Evolutionary conservation across 2,888 invertebrate species (phyloP).

Genomic region (Bugula neritina): DNA sequence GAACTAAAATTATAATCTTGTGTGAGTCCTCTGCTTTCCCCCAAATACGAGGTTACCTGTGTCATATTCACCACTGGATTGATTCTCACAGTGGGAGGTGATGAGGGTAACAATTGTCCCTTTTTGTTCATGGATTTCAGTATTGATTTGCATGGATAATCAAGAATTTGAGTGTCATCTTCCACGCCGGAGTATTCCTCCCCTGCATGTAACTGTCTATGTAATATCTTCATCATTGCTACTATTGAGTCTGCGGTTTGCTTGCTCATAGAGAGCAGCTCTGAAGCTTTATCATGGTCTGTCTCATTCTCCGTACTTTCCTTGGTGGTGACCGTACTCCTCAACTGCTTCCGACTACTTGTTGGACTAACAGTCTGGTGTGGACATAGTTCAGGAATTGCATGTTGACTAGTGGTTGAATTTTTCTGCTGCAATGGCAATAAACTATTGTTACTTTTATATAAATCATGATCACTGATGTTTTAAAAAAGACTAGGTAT

Average conservation of each 20-base stretch:
- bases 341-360: too few species aligned
- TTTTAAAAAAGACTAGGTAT: too few species aligned
- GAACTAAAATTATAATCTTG: background rate
- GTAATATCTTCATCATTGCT: constrained; percentile 7
- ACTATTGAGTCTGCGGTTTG: constrained; percentile 20
- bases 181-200: background rate
- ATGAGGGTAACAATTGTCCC: too few species aligned
- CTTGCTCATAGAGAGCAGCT: constrained; percentile 13
- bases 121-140: background rate
- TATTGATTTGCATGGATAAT: background rate
- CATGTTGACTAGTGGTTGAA: too few species aligned
- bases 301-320: too few species aligned
- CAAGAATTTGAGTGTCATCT: background rate
- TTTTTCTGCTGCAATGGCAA: too few species aligned
- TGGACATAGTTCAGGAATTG: too few species aligned
- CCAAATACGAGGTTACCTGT: background rate
- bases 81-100: background rate
- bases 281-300: constrained; percentile 13
- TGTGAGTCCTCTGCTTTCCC: background rate
- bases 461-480: too few species aligned
- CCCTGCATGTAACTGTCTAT: constrained; percentile 10
- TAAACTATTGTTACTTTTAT: too few species aligned
- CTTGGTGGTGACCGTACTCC: too few species aligned
- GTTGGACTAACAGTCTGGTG: too few species aligned
- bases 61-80: background rate